Conservation (phyloP, 2,113 vertebrate genomes). For the Sigmodon hispidus region DNA sequence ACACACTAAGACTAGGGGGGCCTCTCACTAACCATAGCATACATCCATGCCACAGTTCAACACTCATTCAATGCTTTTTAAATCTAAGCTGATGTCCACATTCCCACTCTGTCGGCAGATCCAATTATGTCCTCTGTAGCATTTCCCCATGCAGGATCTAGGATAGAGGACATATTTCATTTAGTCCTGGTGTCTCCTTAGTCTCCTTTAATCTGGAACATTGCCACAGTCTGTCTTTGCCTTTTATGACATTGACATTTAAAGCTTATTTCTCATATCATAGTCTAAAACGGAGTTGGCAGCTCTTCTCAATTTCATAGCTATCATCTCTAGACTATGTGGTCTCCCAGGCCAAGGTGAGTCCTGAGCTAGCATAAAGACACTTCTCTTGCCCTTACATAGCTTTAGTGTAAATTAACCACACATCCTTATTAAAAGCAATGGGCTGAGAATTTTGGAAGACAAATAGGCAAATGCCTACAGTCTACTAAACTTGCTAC, state of each 20-base stretch:
- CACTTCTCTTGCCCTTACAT: not conserved
- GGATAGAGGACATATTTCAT: not conserved
- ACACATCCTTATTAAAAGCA: not conserved
- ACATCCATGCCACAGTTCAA: slow-evolving; percentile 4
- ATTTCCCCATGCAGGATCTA: slow-evolving; percentile 1
- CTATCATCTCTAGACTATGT: not conserved
- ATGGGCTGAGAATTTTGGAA: not conserved
- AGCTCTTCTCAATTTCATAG: not conserved
- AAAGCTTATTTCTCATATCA: slow-evolving; percentile 24
- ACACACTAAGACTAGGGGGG: not conserved
- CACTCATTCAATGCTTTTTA: not conserved
- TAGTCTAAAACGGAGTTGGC: not conserved
- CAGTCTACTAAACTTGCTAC: not conserved
- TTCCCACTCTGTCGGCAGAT: not conserved
- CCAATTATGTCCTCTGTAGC: slow-evolving; percentile 20
- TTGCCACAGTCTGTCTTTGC: slow-evolving; percentile 16
- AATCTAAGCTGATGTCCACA: slow-evolving; percentile 5
- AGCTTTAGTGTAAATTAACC: slow-evolving; percentile 36
- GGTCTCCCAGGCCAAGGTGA: not conserved
- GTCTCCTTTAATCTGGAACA: slow-evolving; percentile 14
- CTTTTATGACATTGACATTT: slow-evolving; percentile 47
- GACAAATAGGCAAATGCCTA: not conserved
- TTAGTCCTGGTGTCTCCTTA: not conserved
- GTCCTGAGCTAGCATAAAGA: not conserved
- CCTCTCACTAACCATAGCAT: not conserved